These are phyloP conservation scores for Eupithecia abbreviata DNA, from an alignment of 2,888 invertebrate species.

Conservation along the genomic window DNA sequence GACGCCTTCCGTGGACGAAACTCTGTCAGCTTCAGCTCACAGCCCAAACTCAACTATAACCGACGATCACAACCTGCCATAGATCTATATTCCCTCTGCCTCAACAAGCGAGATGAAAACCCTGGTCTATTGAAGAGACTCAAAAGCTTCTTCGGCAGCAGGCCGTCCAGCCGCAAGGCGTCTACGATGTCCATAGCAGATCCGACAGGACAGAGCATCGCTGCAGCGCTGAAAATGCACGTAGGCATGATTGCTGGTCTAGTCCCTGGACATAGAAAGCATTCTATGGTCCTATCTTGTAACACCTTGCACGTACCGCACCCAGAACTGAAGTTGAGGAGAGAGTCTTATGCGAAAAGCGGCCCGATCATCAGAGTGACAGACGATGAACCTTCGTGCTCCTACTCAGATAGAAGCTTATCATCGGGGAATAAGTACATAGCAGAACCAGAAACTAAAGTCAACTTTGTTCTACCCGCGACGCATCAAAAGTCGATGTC, in stretches of 20 bases:
- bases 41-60: conserved; percentile 85
- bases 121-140: conserved; percentile 82
- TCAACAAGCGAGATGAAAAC: conserved; percentile 82
- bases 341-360: conserved; percentile 84
- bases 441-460: conserved; percentile 85
- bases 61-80: conserved; percentile 82
- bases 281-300: conserved; percentile 84
- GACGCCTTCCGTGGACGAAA: conserved; percentile 85
- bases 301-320: conserved; percentile 83
- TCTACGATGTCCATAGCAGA: conserved; percentile 86
- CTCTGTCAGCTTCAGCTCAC: conserved; percentile 87
- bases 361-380: conserved; percentile 85
- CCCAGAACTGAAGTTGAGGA: conserved; percentile 69
- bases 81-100: conserved; percentile 84
- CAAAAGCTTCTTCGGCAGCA: conserved; percentile 85
- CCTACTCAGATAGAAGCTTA: conserved; percentile 61
- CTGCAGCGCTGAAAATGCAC: conserved; percentile 88
- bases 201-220: conserved; percentile 85
- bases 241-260: conserved; percentile 89
- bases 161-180: conserved; percentile 87
- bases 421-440: conserved; percentile 70
- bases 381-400: conserved; percentile 77
- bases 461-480: conserved; percentile 85
- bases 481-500: conserved; percentile 77
- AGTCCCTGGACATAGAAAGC: conserved; percentile 86